These are phyloP conservation scores for Menura novaehollandiae DNA, from an alignment of 2,113 vertebrate genomes.

Conservation along the genomic window DNA sequence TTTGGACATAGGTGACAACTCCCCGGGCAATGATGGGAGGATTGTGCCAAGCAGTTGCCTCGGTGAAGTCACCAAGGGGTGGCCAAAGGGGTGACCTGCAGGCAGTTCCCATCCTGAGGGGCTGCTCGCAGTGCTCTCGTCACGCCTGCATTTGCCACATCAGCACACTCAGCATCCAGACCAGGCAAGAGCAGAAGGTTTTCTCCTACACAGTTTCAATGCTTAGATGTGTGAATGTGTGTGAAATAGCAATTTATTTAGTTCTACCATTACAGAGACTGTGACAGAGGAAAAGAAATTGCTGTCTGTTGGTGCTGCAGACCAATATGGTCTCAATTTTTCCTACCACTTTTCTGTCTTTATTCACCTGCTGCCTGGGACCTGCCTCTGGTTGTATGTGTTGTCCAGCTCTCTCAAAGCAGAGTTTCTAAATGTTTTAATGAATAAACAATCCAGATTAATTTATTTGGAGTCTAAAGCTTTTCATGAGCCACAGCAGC, in stretches of 20 bases:
- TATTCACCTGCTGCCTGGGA: not conserved
- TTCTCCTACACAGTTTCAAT: not conserved
- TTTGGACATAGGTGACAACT: not conserved
- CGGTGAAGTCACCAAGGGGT: not conserved
- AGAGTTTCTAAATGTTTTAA: not conserved
- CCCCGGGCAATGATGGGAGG: not conserved
- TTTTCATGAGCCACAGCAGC: not conserved
- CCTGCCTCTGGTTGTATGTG: not conserved
- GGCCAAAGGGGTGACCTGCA: not conserved
- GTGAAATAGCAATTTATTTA: not conserved
- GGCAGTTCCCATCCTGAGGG: not conserved
- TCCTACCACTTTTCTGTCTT: not conserved
- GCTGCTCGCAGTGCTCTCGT: not conserved
- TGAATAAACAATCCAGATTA: not conserved
- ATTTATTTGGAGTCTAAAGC: not conserved
- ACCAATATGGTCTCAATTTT: fast-evolving
- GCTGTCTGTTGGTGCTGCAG: not conserved
- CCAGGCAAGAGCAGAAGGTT: not conserved
- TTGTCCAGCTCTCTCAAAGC: not conserved
- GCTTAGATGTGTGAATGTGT: not conserved
- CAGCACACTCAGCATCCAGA: not conserved
- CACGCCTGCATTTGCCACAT: not conserved
- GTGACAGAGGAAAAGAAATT: not conserved
- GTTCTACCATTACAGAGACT: not conserved
- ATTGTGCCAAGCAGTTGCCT: not conserved